phyloP scores from a whole-genome alignment of 1,140 invertebrate species.

The Anastrepha obliqua region DNA sequence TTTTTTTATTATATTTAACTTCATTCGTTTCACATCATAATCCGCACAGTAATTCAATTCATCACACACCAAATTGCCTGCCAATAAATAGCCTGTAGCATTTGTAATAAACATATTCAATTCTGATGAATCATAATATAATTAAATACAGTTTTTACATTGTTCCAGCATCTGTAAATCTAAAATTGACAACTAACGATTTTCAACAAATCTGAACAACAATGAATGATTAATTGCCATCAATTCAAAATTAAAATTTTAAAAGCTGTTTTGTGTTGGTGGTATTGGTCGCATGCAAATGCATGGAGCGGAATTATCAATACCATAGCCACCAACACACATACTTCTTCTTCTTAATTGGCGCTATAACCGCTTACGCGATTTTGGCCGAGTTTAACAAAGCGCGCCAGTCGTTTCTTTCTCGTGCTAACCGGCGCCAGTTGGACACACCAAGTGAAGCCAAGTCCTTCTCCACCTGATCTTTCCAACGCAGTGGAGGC shows the following conservation, averaged over 20 bases:
- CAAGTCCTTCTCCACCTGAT: too few species aligned
- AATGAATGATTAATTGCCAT: background rate
- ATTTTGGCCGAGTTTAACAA: too few species aligned
- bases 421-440: too few species aligned
- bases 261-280: background rate
- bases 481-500: too few species aligned
- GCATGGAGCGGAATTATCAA: slow-evolving; percentile 31
- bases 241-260: background rate
- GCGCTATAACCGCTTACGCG: too few species aligned
- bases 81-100: background rate
- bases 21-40: too few species aligned
- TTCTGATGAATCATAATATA: background rate
- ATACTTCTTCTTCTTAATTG: too few species aligned
- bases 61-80: background rate
- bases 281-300: background rate
- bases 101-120: background rate
- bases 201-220: background rate
- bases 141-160: background rate
- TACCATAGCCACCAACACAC: background rate
- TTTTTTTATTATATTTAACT: too few species aligned
- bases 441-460: too few species aligned
- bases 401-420: too few species aligned
- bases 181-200: background rate
- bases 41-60: too few species aligned
- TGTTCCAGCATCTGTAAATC: background rate